Evolutionary conservation across 2,113 vertebrate species (phyloP).

Genomic region (Furnarius figulus): DNA sequence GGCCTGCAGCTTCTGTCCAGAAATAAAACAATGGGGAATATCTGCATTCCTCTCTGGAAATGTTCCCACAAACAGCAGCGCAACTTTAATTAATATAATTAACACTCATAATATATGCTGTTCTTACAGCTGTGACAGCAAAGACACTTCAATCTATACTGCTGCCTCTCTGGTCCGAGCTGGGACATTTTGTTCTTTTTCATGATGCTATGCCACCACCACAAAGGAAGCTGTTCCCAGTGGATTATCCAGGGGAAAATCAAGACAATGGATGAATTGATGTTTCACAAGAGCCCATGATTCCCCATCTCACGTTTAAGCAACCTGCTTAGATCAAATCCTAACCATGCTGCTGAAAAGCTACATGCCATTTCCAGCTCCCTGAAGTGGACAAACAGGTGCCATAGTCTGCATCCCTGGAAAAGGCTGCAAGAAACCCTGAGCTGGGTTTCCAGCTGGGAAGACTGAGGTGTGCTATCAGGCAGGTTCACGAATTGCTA

Average conservation of each 20-base stretch:
- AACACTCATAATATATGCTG: background rate
- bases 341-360: background rate
- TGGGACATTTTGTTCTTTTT: background rate
- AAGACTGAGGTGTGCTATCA: background rate
- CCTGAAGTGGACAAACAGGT: background rate
- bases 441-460: background rate
- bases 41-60: constrained; percentile 35
- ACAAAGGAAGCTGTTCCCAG: background rate
- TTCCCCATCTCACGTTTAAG: background rate
- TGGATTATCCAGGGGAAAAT: background rate
- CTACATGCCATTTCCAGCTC: background rate
- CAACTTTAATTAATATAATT: constrained; percentile 59
- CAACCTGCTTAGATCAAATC: background rate
- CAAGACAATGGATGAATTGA: fast-evolving
- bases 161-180: background rate
- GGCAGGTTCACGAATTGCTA: background rate
- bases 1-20: background rate
- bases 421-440: background rate
- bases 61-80: background rate
- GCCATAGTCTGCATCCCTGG: background rate
- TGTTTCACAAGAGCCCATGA: background rate
- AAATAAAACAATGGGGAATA: constrained; percentile 30
- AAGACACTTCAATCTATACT: background rate
- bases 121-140: constrained; percentile 41
- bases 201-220: fast-evolving